phyloP scores from a whole-genome alignment of 2,888 invertebrate genomes.

The Kryphioiulus occultus region DNA sequence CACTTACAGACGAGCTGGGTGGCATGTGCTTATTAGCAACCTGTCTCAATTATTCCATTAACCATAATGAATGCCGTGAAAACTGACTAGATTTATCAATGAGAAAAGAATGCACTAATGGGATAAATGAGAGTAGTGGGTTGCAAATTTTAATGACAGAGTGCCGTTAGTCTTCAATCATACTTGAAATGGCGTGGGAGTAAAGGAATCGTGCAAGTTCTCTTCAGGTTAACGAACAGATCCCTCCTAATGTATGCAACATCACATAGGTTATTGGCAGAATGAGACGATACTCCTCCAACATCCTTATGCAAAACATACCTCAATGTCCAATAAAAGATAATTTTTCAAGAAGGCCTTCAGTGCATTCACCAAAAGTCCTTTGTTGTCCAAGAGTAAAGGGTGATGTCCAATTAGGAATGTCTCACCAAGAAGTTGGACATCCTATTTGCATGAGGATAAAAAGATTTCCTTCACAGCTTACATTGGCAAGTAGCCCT shows the following conservation, averaged over 20 bases:
- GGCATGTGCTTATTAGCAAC: not conserved
- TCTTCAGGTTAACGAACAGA: not conserved
- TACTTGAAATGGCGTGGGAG: not conserved
- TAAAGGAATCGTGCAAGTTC: not conserved
- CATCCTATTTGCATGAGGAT: not conserved
- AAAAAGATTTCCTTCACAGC: too few relatives aligned
- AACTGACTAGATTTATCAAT: not conserved
- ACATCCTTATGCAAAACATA: not conserved
- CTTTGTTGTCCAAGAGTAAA: not conserved
- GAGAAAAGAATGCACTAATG: not conserved
- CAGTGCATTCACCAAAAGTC: not conserved
- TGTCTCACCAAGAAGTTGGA: not conserved
- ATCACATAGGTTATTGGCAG: not conserved
- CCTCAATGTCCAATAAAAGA: too few relatives aligned
- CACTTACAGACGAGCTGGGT: not conserved
- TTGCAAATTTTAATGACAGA: not conserved
- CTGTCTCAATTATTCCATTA: not conserved
- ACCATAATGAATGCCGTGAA: not conserved
- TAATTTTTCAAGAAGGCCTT: not conserved
- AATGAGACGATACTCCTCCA: not conserved
- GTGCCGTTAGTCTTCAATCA: conserved; percentile 5
- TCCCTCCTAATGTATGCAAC: not conserved
- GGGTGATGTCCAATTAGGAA: not conserved
- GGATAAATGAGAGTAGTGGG: not conserved
- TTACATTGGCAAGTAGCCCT: too few relatives aligned